Evolutionary conservation across 2,888 invertebrate species (phyloP).

Genomic region (Cecidostiba fungosa): DNA sequence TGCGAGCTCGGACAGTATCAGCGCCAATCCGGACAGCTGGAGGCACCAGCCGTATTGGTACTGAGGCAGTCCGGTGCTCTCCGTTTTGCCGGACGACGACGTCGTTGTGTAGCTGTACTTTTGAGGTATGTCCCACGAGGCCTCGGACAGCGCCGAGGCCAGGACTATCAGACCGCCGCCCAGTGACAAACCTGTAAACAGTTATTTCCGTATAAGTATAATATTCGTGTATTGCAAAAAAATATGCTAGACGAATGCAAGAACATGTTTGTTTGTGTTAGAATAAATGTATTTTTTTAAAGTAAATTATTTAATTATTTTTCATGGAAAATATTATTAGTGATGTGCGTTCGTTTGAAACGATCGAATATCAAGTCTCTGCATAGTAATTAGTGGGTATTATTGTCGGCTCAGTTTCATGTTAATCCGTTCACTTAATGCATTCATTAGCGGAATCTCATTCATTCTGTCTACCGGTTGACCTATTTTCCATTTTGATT

Average conservation of each 20-base stretch:
- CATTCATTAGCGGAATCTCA: not conserved
- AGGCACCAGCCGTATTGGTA: conserved; percentile 85
- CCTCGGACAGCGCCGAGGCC: conserved; percentile 84
- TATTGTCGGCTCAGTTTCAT: too few relatives aligned
- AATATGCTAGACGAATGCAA: too few relatives aligned
- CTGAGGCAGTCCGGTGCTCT: conserved; percentile 77
- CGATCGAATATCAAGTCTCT: too few relatives aligned
- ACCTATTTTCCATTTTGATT: not conserved
- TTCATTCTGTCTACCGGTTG: not conserved
- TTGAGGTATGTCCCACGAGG: conserved; percentile 81
- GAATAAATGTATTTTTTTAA: too few relatives aligned
- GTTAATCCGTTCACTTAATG: not conserved
- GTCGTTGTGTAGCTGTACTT: conserved; percentile 74
- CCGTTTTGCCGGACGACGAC: conserved; percentile 70
- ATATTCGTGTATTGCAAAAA: too few relatives aligned
- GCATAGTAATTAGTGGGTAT: too few relatives aligned
- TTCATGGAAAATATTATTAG: too few relatives aligned
- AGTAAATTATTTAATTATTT: too few relatives aligned
- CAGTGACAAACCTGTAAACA: conserved; percentile 82
- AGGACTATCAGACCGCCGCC: conserved; percentile 84
- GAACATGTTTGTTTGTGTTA: too few relatives aligned
- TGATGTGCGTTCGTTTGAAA: too few relatives aligned
- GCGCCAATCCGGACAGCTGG: conserved; percentile 83
- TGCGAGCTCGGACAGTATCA: conserved; percentile 83
- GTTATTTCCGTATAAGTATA: not conserved